Conservation (phyloP, 2,113 vertebrate species). For the Procavia capensis region DNA sequence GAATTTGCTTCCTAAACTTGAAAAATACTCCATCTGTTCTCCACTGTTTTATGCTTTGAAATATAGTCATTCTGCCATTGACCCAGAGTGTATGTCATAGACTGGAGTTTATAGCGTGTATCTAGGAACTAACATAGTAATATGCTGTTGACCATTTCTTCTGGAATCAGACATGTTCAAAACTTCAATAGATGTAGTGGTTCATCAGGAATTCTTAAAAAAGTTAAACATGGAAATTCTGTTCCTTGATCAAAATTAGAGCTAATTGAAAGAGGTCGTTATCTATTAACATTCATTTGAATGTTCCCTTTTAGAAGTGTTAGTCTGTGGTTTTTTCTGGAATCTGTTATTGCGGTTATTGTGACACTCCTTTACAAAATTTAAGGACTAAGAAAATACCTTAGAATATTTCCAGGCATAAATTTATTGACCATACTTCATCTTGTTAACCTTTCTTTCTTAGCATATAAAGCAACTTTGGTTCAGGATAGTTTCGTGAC, state of each 20-base stretch:
- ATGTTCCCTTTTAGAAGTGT: neutral
- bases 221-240: neutral
- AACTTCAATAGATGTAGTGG: neutral
- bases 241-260: slow-evolving; percentile 5
- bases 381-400: neutral
- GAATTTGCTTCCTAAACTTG: neutral
- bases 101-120: neutral
- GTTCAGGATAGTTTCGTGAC: neutral
- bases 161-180: neutral
- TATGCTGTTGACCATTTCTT: neutral
- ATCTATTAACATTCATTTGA: slow-evolving; percentile 1
- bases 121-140: neutral
- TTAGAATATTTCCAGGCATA: neutral
- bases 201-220: neutral
- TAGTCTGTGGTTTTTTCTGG: neutral
- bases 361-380: neutral
- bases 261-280: neutral
- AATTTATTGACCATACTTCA: neutral
- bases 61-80: neutral
- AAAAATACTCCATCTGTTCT: neutral
- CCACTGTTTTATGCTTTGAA: neutral
- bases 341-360: neutral
- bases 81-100: neutral
- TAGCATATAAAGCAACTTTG: neutral
- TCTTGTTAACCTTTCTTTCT: neutral